phyloP scores from a whole-genome alignment of 2,797 vertebrate species.

The Eurystomus glaucurus region DNA sequence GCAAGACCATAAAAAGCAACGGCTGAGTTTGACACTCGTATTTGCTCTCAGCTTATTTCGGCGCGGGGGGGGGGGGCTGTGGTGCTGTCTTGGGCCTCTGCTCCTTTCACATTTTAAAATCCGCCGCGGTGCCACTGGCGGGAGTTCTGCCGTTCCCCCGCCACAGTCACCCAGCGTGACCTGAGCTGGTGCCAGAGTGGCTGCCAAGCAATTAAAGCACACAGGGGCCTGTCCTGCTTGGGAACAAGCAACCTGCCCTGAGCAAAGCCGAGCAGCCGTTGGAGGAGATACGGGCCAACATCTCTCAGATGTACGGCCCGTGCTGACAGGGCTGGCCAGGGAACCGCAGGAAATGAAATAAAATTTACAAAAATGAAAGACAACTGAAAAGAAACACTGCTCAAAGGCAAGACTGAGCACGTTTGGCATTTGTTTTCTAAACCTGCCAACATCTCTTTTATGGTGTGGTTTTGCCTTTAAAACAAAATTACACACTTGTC shows the following conservation, averaged over 20 bases:
- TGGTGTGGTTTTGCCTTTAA: neutral
- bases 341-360: neutral
- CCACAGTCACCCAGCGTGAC: neutral
- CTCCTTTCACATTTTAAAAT: conserved; percentile 43
- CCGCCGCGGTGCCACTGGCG: neutral
- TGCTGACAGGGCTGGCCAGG: conserved; percentile 4
- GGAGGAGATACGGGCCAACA: conserved; percentile 14
- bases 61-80: conserved; percentile 41
- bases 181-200: conserved; percentile 64
- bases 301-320: conserved; percentile 15
- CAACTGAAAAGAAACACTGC: conserved; percentile 44
- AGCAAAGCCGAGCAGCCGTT: neutral
- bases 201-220: conserved; percentile 45
- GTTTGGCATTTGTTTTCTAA: conserved; percentile 24
- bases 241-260: conserved; percentile 46
- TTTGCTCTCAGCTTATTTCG: conserved; percentile 14
- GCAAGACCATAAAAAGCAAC: conserved; percentile 20
- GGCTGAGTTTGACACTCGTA: neutral
- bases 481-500: conserved; percentile 15
- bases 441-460: conserved; percentile 10
- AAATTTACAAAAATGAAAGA: conserved; percentile 1
- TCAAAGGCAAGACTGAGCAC: conserved; percentile 25
- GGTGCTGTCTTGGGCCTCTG: neutral
- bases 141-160: neutral
- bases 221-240: neutral